Conservation (phyloP, 2,888 invertebrate species). For the Barypeithes pellucidus region DNA sequence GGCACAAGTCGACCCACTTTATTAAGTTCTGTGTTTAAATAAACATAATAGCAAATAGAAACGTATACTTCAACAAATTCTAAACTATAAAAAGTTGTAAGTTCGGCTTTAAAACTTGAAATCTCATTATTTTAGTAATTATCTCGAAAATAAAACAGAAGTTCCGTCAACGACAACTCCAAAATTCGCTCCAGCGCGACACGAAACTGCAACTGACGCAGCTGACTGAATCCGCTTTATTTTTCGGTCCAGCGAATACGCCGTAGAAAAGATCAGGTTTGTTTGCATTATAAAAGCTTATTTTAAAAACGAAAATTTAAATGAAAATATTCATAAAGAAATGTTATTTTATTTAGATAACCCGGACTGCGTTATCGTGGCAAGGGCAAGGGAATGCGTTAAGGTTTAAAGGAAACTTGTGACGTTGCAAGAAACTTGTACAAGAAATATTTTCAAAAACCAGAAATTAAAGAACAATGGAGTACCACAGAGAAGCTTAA, state of each 20-base stretch:
- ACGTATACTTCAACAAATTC: not conserved
- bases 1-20: not conserved
- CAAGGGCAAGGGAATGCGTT: too few relatives aligned
- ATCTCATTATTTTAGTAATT: slow-evolving; percentile 37
- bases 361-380: too few relatives aligned
- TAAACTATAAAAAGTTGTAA: not conserved
- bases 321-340: too few relatives aligned
- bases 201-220: slow-evolving; percentile 59
- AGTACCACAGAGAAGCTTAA: too few relatives aligned
- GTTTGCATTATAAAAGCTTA: too few relatives aligned
- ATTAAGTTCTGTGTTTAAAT: not conserved
- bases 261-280: slow-evolving; percentile 58
- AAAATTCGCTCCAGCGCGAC: slow-evolving; percentile 50
- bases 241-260: slow-evolving; percentile 54
- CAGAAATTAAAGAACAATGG: too few relatives aligned
- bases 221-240: slow-evolving; percentile 56
- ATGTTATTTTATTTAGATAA: too few relatives aligned
- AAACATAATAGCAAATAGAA: not conserved
- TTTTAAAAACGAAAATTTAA: too few relatives aligned
- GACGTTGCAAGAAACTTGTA: too few relatives aligned
- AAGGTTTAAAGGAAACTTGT: too few relatives aligned
- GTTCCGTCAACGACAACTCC: slow-evolving; percentile 59
- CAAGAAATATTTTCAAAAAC: too few relatives aligned
- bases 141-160: slow-evolving; percentile 16
- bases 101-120: slow-evolving; percentile 4